Evolutionary conservation across 2,797 vertebrate genomes (phyloP), one percentile per base, ranked within the genome.

Genomic region (Borostomias antarcticus): DNA sequence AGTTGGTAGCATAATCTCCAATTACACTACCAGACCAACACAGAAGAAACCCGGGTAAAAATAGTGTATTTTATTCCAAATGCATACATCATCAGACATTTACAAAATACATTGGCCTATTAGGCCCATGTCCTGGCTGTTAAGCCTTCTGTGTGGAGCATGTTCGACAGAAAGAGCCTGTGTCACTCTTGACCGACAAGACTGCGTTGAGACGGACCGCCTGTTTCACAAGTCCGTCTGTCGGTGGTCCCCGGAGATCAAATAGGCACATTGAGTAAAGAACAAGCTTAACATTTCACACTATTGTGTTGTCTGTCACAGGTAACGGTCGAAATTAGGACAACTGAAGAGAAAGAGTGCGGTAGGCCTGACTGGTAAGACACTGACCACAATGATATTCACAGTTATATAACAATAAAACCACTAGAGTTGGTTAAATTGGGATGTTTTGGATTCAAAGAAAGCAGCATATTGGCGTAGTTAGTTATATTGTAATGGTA

Each of bases 21-120:
- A 62, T 17, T 13, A 13, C 26, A 58, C 21, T 11, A 43, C 21
- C 23, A 25, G 13, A 5, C 35, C 23, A 45, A n/a, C 13, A 15
- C 7, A 32, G 7, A n/a, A 50, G 17, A 48, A 19, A 37, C 23
- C 40, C 74, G 68, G 63, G 78, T 84, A 89, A 89, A 91, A 91
- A 91, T 88, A 85, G 68, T 73, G 84, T 83, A 62, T 82, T 89
- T 92, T 91, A 91, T 91, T 91, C 67, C 5, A 73, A 68, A 75
- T 32, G 35, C 48, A 60, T 63, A 80, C 82, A 59, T 30, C 21
- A 87, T 69, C 70, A 80, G 81, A 83, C 76, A 85, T 89, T 81
- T 79, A 87, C 84, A 89, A 90, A 85, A 85, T 76, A 67, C 73
- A n/a, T n/a, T n/a, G n/a, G n/a, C n/a, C n/a, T n/a, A n/a, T n/a